Conservation (phyloP, 2,888 invertebrate genomes). For the Drosophila demipolita region DNA sequence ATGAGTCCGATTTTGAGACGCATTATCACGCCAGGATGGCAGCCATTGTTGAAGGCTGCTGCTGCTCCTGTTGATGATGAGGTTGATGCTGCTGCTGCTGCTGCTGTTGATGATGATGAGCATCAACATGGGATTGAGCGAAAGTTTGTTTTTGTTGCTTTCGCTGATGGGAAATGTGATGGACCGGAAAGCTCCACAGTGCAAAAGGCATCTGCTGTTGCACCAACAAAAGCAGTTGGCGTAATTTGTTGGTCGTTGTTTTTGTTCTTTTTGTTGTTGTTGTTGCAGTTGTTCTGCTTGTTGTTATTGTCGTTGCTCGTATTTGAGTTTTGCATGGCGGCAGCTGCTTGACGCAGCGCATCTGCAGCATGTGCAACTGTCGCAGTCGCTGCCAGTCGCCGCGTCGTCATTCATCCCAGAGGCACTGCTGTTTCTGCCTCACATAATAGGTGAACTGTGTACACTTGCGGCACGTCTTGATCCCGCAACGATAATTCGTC, state of each 20-base stretch:
- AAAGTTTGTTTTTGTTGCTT: constrained; percentile 31
- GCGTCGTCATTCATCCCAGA: constrained; percentile 91
- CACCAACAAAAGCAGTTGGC: constrained; percentile 77
- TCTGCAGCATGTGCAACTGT: constrained; percentile 78
- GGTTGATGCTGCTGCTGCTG: constrained; percentile 11
- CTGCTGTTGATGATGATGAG: constrained; percentile 40
- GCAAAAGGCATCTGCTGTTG: constrained; percentile 79
- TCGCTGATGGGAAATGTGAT: constrained; percentile 68
- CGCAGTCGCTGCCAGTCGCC: constrained; percentile 80
- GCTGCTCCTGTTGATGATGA: constrained; percentile 5
- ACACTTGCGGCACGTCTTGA: constrained; percentile 97
- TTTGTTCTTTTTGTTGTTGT: constrained; percentile 38
- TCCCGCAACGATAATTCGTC: constrained; percentile 95
- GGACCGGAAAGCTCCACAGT: constrained; percentile 78
- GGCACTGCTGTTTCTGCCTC: constrained; percentile 92
- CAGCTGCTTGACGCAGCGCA: constrained; percentile 55
- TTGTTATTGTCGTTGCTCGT: constrained; percentile 18
- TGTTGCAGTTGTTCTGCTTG: constrained; percentile 35
- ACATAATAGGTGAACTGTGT: constrained; percentile 95
- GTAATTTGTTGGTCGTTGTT: constrained; percentile 78
- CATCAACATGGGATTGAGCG: constrained; percentile 19
- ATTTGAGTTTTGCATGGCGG: constrained; percentile 11
- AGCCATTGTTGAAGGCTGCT: constrained; percentile 61
- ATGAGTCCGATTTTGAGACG: constrained; percentile 42
- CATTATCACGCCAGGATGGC: constrained; percentile 75